Base-by-base conservation (phyloP, 2,113 vertebrate genomes). In the Natator depressus region DNA sequence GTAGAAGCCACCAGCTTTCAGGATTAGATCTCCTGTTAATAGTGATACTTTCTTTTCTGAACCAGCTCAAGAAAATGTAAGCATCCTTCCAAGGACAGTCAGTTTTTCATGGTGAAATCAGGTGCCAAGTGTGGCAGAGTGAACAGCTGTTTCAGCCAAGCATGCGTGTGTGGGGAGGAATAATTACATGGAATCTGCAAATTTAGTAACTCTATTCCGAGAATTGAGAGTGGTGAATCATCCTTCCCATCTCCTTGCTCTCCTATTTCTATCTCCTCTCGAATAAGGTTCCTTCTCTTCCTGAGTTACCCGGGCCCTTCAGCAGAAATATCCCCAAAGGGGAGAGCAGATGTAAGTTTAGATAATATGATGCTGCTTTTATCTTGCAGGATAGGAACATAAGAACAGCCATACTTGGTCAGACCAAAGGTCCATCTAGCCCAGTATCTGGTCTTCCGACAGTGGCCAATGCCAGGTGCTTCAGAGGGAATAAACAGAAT, bases 171-270 rank as follows among this genome's bases (percentile, higher is more conserved):
- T 89, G 82, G n/a, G 87, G 89, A 91, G 85, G 65, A 31, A 0
- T 53, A 95, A 96, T 90, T 93, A 96, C 85, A 88, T 2, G 19
- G 83, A 95, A 96, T 96, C 94, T 93, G 95, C 97, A 97, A 97
- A 97, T 90, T 95, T 97, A 95, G 97, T 90, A 91, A 87, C 97
- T 98, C 97, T 98, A 97, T 98, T 98, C 96, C 95, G 93, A 94
- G 96, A 95, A 91, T 93, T 91, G 5, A 13, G 96, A 91, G 85
- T 90, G 95, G 93, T 97, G 96, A 97, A 88, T 97, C 97, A 97
- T 13, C 42, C 54, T 50, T 25, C 35, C 59, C 47, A 16, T 38
- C 93, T 47, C 47, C 88, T 2, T 9, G 94, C 89, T 95, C 95
- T 84, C 82, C 57, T 85, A 94, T 94, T 97, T 97, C 96, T 69